Conservation (phyloP, 1,140 invertebrate species). For the Diabrotica undecimpunctata region DNA sequence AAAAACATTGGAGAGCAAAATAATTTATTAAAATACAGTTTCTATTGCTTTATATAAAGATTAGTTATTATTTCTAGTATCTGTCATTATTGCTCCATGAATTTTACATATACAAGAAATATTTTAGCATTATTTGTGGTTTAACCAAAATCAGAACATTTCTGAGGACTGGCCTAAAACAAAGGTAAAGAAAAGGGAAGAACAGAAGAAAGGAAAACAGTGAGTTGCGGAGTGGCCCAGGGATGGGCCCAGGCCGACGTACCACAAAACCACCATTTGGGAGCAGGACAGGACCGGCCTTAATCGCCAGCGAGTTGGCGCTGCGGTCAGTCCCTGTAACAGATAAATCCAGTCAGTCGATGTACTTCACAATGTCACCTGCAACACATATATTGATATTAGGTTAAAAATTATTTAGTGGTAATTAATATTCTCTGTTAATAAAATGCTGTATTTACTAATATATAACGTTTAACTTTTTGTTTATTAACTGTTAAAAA, state of each 20-base stretch:
- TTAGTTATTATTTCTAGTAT: too few relatives aligned
- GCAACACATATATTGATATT: conserved; percentile 1
- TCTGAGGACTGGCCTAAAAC: neutral
- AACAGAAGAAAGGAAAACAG: conserved; percentile 21
- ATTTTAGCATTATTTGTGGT: too few relatives aligned
- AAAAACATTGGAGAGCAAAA: too few relatives aligned
- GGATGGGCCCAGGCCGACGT: conserved; percentile 41
- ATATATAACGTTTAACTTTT: too few relatives aligned
- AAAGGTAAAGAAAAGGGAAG: conserved; percentile 13
- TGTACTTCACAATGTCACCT: conserved; percentile 7
- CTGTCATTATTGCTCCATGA: too few relatives aligned
- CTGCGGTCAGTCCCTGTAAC: conserved; percentile 48
- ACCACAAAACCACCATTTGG: conserved; percentile 48
- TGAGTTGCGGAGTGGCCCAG: conserved; percentile 38
- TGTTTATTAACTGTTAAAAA: too few relatives aligned
- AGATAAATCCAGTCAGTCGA: conserved; percentile 35
- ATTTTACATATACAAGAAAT: too few relatives aligned
- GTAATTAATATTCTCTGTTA: too few relatives aligned
- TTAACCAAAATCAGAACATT: neutral
- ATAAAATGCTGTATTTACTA: too few relatives aligned
- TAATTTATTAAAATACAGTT: too few relatives aligned
- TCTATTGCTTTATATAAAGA: too few relatives aligned
- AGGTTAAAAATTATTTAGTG: too few relatives aligned
- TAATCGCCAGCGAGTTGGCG: conserved; percentile 45
- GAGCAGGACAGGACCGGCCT: conserved; percentile 43